A percentile compares a stretch with the other conserved stretches of the same genome.
These are phyloP conservation scores for Cephus sareptanus DNA, from an alignment of 2,888 invertebrate species.

Conservation along the genomic window DNA sequence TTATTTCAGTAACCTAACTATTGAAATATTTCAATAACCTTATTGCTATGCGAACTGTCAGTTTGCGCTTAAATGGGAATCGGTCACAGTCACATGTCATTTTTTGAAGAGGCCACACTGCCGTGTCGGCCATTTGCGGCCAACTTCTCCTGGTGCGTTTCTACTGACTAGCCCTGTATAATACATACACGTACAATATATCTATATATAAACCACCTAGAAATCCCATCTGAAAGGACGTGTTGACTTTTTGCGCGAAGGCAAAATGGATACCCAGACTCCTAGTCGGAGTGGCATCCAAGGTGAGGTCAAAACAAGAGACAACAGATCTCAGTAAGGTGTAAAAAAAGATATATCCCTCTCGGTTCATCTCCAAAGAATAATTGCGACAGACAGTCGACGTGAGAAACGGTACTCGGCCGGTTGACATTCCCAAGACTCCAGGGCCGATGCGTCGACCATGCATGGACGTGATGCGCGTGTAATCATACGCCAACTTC, in stretches of 20 bases:
- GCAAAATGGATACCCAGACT: not conserved
- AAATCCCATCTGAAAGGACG: not conserved
- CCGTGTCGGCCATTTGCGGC: no score
- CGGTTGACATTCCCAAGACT: conserved; percentile 52
- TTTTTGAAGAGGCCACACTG: no score
- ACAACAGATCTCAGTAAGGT: not conserved
- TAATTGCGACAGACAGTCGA: conserved; percentile 29
- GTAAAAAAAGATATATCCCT: not conserved
- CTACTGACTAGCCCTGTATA: no score
- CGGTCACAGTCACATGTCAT: no score
- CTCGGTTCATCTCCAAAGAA: not conserved
- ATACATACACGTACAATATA: not conserved
- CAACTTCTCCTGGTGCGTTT: no score
- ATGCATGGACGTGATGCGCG: conserved; percentile 43
- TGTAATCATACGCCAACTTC: conserved; percentile 31
- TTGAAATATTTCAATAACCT: no score
- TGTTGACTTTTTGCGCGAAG: not conserved
- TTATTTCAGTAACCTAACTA: no score
- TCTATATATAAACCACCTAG: not conserved
- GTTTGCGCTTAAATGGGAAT: no score
- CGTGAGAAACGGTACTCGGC: conserved; percentile 50
- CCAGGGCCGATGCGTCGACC: conserved; percentile 33
- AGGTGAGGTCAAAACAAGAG: not conserved
- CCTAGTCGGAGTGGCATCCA: not conserved
- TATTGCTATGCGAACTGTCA: no score